phyloP scores from a whole-genome alignment of 2,113 vertebrate genomes.

The Baryphthengus martii region DNA sequence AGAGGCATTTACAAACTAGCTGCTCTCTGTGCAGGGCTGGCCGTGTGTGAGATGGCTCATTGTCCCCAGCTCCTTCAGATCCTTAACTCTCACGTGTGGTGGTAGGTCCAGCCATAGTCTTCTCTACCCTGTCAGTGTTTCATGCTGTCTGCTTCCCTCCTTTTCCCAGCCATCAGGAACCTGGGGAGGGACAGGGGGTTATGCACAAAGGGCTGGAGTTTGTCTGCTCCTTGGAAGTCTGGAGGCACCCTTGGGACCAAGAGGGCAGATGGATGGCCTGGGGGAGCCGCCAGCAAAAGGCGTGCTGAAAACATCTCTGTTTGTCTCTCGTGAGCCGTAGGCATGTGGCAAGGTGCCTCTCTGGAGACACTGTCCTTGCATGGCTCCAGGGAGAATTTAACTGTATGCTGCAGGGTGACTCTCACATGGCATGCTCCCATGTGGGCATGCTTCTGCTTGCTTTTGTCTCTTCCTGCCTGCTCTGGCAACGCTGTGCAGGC shows the following conservation, averaged over 20 bases:
- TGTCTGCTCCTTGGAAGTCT: background rate
- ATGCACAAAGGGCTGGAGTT: background rate
- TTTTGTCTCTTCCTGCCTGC: background rate
- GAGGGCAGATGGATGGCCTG: background rate
- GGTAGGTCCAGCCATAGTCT: background rate
- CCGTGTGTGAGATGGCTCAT: background rate
- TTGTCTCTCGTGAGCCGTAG: background rate
- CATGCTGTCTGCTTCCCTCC: background rate
- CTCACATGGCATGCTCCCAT: background rate
- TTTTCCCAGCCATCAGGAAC: background rate
- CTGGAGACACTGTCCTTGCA: background rate
- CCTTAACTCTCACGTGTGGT: background rate
- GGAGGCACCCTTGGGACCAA: background rate
- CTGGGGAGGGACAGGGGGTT: background rate
- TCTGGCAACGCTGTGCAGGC: background rate
- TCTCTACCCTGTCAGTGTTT: background rate
- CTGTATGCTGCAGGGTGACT: background rate
- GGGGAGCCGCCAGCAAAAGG: background rate
- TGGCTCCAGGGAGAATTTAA: background rate
- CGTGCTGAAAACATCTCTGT: background rate
- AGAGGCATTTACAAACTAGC: background rate
- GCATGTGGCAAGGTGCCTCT: background rate
- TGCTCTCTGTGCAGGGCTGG: background rate
- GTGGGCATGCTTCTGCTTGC: background rate
- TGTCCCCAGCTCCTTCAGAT: background rate